Conservation (phyloP, 2,888 invertebrate genomes). For the Cremastinae sp. region DNA sequence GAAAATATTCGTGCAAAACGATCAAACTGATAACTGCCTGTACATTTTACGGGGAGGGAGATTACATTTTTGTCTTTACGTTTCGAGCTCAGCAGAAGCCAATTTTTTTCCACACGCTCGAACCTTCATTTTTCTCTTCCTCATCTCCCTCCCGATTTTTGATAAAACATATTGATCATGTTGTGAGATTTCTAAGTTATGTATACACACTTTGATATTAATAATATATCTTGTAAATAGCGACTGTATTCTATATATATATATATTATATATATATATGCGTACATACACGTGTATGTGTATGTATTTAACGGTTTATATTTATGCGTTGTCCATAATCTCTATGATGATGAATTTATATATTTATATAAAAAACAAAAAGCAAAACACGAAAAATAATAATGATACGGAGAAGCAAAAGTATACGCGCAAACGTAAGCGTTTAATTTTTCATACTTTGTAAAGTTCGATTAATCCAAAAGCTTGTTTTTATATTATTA, state of each 20-base stretch:
- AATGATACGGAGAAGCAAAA: constrained; percentile 24
- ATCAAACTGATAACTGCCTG: constrained; percentile 16
- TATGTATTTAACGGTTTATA: constrained; percentile 44
- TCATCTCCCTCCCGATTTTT: constrained; percentile 64
- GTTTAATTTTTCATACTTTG: constrained; percentile 53
- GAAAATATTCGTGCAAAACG: constrained; percentile 11
- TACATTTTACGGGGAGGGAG: constrained; percentile 6
- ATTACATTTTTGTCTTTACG: background rate
- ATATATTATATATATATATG: constrained; percentile 71
- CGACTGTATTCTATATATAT: constrained; percentile 60
- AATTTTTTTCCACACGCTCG: constrained; percentile 9
- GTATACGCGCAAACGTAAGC: constrained; percentile 36
- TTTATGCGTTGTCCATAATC: constrained; percentile 75
- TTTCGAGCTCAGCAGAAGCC: background rate
- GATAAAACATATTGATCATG: constrained; percentile 69
- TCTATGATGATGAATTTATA: constrained; percentile 72
- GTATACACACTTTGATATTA: constrained; percentile 42
- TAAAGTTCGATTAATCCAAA: constrained; percentile 45
- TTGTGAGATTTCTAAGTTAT: constrained; percentile 62
- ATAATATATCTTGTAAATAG: constrained; percentile 63
- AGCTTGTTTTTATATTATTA: constrained; percentile 48
- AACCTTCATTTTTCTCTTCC: constrained; percentile 65
- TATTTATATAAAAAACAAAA: constrained; percentile 73
- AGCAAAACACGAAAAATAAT: constrained; percentile 45
- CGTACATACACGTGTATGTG: constrained; percentile 51